Conservation (phyloP, 2,888 invertebrate species). For the Drosophila mimetica region DNA sequence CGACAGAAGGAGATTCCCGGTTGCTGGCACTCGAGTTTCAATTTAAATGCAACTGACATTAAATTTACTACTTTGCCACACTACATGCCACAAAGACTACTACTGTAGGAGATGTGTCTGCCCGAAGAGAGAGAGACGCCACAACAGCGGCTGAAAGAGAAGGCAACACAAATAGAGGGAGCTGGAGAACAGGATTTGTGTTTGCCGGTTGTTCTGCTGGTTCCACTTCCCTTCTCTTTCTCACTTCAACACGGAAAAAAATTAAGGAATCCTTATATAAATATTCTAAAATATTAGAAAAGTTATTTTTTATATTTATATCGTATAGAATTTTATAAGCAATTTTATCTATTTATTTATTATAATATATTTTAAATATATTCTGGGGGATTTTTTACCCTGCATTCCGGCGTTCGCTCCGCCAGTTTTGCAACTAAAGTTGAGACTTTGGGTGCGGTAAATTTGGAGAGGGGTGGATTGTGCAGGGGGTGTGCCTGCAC, state of each 20-base stretch:
- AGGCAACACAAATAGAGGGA: slow-evolving; percentile 6
- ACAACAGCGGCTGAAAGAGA: slow-evolving; percentile 4
- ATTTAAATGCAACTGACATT: slow-evolving; percentile 81
- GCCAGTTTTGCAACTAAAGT: slow-evolving; percentile 37
- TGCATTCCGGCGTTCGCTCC: slow-evolving; percentile 18
- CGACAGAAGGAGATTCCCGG: slow-evolving; percentile 6
- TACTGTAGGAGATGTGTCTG: slow-evolving; percentile 48
- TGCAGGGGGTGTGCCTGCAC: slow-evolving; percentile 35
- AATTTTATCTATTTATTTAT: too few relatives aligned
- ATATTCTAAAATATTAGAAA: neutral
- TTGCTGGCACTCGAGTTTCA: slow-evolving; percentile 61
- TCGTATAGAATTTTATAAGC: too few relatives aligned
- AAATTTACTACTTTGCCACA: slow-evolving; percentile 79
- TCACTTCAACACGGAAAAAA: neutral
- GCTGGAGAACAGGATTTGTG: slow-evolving; percentile 26
- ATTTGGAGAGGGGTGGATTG: neutral
- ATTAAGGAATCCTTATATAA: neutral
- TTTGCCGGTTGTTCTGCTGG: slow-evolving; percentile 23
- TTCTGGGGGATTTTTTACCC: neutral
- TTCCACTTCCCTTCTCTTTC: slow-evolving; percentile 12
- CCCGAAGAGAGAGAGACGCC: slow-evolving; percentile 10
- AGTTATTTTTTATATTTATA: too few relatives aligned
- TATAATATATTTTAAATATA: neutral
- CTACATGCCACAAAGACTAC: slow-evolving; percentile 49
- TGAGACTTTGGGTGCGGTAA: slow-evolving; percentile 41